Percentiles rank a stretch among this genome's conserved stretches.
phyloP scores from a whole-genome alignment of 2,113 vertebrate genomes.

The Promerops cafer region DNA sequence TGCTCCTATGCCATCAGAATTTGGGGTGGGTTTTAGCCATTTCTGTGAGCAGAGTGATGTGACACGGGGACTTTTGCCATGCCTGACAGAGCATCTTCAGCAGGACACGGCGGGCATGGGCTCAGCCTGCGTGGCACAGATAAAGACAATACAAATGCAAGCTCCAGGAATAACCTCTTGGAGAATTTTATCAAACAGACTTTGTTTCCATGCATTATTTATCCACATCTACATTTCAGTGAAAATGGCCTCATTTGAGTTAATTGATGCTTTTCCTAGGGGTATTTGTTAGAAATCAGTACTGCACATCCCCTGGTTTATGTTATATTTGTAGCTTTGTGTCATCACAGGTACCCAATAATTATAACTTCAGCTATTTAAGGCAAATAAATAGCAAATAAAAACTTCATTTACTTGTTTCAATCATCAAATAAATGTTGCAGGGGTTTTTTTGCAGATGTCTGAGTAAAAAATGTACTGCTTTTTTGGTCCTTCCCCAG shows the following conservation, averaged over 20 bases:
- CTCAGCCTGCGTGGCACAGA: neutral
- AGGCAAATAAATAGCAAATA: neutral
- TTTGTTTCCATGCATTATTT: constrained; percentile 43
- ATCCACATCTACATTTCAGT: neutral
- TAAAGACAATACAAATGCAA: constrained; percentile 15
- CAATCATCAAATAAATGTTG: neutral
- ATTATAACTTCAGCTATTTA: neutral
- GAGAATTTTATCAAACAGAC: neutral
- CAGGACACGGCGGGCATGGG: neutral
- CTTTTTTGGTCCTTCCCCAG: neutral
- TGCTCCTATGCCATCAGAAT: neutral
- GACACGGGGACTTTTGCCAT: neutral
- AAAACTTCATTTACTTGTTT: neutral
- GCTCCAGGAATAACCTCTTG: neutral
- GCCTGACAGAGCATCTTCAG: neutral
- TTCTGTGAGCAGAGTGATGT: neutral
- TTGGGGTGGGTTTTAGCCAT: neutral
- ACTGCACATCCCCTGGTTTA: neutral
- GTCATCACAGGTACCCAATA: neutral
- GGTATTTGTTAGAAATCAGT: neutral
- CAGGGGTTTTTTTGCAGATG: neutral
- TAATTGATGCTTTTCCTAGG: neutral
- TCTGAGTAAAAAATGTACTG: neutral
- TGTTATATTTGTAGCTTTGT: neutral
- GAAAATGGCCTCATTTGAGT: neutral